These are phyloP conservation scores for Papilio protenor DNA, from an alignment of 2,888 invertebrate genomes.

Conservation along the genomic window DNA sequence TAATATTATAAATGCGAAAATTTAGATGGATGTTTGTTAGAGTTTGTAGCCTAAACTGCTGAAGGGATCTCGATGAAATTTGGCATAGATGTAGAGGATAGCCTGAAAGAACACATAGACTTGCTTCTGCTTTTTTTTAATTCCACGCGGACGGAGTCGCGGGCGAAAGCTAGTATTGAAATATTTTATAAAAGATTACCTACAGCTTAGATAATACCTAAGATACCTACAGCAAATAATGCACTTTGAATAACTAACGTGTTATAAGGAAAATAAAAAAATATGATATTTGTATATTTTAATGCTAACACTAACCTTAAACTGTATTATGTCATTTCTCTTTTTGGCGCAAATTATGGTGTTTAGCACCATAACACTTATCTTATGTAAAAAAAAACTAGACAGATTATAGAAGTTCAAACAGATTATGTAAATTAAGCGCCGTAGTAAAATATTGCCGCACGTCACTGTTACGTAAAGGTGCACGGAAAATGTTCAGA, in stretches of 20 bases:
- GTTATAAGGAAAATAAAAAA: neutral
- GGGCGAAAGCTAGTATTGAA: too few relatives aligned
- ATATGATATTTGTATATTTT: neutral
- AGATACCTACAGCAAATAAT: neutral
- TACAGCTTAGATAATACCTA: too few relatives aligned
- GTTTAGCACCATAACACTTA: neutral
- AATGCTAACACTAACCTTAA: too few relatives aligned
- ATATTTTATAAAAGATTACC: neutral
- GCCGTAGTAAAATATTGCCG: constrained; percentile 1
- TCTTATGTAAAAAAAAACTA: neutral
- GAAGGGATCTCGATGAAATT: too few relatives aligned
- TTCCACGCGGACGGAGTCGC: too few relatives aligned
- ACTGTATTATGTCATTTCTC: neutral
- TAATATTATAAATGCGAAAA: too few relatives aligned
- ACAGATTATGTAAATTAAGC: neutral
- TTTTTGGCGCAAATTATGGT: neutral
- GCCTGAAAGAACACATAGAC: too few relatives aligned
- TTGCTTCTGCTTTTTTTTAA: too few relatives aligned
- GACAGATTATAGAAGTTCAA: neutral
- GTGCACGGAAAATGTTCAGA: constrained; percentile 1
- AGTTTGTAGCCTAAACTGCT: too few relatives aligned
- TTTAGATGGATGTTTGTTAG: too few relatives aligned
- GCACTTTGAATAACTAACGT: neutral
- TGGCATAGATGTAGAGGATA: too few relatives aligned
- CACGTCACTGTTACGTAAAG: constrained; percentile 14